These are phyloP conservation scores for Pogona vitticeps DNA, from an alignment of 2,113 vertebrate genomes.

Conservation along the genomic window DNA sequence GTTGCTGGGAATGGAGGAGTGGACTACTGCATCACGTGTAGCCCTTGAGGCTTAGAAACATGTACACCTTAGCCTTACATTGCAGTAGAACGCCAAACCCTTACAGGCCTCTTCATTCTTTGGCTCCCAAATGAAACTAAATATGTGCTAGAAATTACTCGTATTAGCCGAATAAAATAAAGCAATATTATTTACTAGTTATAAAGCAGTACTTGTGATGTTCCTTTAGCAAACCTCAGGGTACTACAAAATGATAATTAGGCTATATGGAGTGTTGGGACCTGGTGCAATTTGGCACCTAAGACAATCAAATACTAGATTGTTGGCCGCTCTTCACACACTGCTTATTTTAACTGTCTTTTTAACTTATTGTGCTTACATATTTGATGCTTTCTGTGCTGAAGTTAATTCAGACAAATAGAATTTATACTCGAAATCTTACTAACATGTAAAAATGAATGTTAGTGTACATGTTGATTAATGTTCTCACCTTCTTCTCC, in stretches of 20 bases:
- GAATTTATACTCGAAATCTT: slow-evolving; percentile 48
- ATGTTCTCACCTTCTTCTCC: slow-evolving; percentile 3
- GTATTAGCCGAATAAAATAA: neutral
- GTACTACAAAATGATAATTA: slow-evolving; percentile 30
- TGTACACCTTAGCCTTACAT: no score
- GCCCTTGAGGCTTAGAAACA: no score
- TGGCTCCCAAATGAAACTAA: neutral
- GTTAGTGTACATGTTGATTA: slow-evolving; percentile 35
- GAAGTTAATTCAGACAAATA: slow-evolving; percentile 59
- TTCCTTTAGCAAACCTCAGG: slow-evolving; percentile 22
- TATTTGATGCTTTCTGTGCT: slow-evolving; percentile 42
- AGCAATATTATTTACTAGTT: neutral
- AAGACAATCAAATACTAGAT: slow-evolving; percentile 43
- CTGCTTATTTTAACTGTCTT: slow-evolving; percentile 31
- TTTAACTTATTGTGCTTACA: slow-evolving; percentile 47
- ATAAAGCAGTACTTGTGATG: slow-evolving; percentile 20
- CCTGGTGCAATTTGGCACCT: slow-evolving; percentile 4
- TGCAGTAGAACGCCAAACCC: neutral
- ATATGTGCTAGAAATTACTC: neutral
- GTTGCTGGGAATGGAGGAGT: no score
- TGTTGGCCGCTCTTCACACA: slow-evolving; percentile 42
- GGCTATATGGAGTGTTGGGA: slow-evolving; percentile 10
- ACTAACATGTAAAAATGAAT: slow-evolving; percentile 38
- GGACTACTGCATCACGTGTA: no score
- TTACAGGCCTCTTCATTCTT: neutral